phyloP scores from a whole-genome alignment of 2,888 invertebrate species.

The Hartigia nigra region DNA sequence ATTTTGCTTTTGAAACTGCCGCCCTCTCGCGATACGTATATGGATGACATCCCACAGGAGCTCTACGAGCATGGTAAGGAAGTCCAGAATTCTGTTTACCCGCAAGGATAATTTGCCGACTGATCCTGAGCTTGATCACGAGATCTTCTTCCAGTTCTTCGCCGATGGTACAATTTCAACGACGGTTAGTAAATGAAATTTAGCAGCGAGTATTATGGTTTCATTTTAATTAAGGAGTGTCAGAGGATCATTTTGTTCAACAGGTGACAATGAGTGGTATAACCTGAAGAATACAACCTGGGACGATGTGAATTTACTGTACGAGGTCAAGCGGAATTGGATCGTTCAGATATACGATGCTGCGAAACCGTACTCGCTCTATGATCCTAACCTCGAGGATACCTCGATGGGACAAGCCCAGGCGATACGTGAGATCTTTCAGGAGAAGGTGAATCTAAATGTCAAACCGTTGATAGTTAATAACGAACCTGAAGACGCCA shows the following conservation, averaged over 20 bases:
- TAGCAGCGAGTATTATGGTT: not conserved
- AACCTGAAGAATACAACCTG: conserved; percentile 35
- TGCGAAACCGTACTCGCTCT: conserved; percentile 42
- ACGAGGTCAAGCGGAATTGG: conserved; percentile 40
- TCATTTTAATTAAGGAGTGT: not conserved
- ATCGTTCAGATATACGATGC: conserved; percentile 31
- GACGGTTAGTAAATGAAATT: not conserved
- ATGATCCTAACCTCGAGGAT: conserved; percentile 49
- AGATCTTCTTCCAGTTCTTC: conserved; percentile 32
- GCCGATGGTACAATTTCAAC: conserved; percentile 42
- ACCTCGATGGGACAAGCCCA: conserved; percentile 64
- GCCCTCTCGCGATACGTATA: conserved; percentile 12
- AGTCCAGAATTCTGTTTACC: not conserved
- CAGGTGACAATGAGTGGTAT: conserved; percentile 36
- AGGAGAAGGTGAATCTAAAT: conserved; percentile 53
- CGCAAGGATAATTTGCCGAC: not conserved
- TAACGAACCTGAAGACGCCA: not conserved
- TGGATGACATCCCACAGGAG: conserved; percentile 16
- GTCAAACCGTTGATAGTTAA: not conserved
- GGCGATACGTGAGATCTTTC: conserved; percentile 57
- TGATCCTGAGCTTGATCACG: not conserved
- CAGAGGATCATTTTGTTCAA: not conserved
- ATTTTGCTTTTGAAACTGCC: not conserved
- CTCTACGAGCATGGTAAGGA: conserved; percentile 23
- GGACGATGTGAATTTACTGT: conserved; percentile 23